A percentile compares a stretch with the other conserved stretches of the same genome.
phyloP scores from a whole-genome alignment of 64 coral and sea anemone species.

The Actinia equina region DNA sequence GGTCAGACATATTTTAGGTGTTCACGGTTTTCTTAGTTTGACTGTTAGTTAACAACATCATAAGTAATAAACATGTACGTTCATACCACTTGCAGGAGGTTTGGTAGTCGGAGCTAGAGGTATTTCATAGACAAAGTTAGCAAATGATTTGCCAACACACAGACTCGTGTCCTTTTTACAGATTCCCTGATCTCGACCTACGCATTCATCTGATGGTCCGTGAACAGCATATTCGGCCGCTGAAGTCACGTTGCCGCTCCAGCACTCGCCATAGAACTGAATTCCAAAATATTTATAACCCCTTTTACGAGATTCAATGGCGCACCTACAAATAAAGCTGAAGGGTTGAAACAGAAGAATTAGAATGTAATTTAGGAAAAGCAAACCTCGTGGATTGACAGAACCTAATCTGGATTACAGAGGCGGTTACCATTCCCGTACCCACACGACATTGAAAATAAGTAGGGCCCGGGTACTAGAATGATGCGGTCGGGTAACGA shows the following conservation, averaged over 20 bases:
- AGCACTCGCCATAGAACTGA: conserved; percentile 48
- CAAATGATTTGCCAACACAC: conserved; percentile 28
- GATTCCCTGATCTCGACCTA: background rate
- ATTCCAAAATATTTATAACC: conserved; percentile 46
- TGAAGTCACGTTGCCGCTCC: conserved; percentile 25
- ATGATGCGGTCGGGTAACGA: no score
- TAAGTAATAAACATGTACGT: no score
- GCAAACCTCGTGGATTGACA: no score
- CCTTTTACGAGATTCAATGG: conserved; percentile 4
- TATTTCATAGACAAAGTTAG: conserved; percentile 35
- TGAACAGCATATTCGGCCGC: background rate
- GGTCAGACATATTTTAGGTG: no score
- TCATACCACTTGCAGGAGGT: background rate
- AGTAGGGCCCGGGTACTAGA: no score
- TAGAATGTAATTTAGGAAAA: no score
- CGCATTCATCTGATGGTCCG: background rate
- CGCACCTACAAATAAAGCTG: conserved; percentile 40
- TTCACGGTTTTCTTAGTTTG: no score
- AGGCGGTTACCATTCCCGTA: no score
- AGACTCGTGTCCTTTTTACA: background rate
- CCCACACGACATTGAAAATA: no score
- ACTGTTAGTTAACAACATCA: no score
- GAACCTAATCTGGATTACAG: no score
- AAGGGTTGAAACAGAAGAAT: background rate
- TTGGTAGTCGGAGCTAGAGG: background rate